Evolutionary conservation across 2,797 vertebrate species (phyloP), one percentile per base, ranked within the genome.

Genomic region (Lagorchestes hirsutus): DNA sequence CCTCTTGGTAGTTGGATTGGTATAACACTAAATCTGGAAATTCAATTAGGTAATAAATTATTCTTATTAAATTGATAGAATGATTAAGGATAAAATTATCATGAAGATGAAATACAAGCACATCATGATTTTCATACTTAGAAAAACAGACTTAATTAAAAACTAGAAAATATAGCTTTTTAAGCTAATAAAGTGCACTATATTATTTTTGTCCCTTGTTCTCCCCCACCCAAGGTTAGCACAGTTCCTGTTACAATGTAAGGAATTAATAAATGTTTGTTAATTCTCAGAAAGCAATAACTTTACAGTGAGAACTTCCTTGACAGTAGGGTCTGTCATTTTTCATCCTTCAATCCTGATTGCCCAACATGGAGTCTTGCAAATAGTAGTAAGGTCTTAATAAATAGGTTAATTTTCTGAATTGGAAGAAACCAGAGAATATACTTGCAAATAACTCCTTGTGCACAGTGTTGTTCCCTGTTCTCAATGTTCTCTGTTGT

Each of bases 351-450:
- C 24, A 87, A 40, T 87, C 0, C 18, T 82, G 74, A 82, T 82
- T 27, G 40, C 40, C 74, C 74, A 82, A 82, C 40, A 40, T 18
- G 8, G 62, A 40, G 74, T 82, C 67, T 82, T 82, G 8, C 22
- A 82, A 82, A 82, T 46, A 46, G 18, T 27, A 46, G 6, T 27
- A 82, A 54, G 5, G 52, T 92, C 58, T 55, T 97, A 6, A 94
- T 93, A 97, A 92, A 90, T 46, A 92, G 0, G 92, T 56, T 90
- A 11, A n/a, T 91, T 93, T 56, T 56, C 94, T 95, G 67, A 93
- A 91, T 90, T 46, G 91, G 90, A 2, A 94, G 95, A 94, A 94
- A 55, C 91, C 93, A 95, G 82, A 91, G 29, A 96, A 94, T 74
- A 91, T 3, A 92, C 90, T 91, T 92, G 91, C 12, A 94, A 96